A percentile compares a stretch with the other conserved stretches of the same genome.
These are phyloP conservation scores for Sphenodon punctatus DNA, from an alignment of 2,797 vertebrate species.

Conservation along the genomic window DNA sequence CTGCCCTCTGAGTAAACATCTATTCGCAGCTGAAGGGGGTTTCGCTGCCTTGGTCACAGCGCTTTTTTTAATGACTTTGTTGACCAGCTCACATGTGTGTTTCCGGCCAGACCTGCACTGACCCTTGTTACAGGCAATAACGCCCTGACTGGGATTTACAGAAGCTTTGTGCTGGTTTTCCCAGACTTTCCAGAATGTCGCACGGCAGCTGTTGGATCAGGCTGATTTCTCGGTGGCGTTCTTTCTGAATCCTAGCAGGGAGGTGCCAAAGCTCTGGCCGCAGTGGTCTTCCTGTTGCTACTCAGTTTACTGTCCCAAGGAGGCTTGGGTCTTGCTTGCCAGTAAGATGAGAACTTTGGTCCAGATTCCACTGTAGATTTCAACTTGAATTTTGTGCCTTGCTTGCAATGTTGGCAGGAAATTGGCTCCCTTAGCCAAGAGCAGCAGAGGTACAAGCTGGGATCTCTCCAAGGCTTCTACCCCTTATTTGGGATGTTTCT, in stretches of 20 bases:
- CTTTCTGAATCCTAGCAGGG: accelerated
- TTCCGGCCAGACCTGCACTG: accelerated
- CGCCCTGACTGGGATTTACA: background rate
- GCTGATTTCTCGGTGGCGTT: background rate
- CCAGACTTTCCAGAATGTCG: background rate
- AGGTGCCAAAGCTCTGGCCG: background rate
- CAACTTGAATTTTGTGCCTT: background rate
- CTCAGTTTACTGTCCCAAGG: background rate
- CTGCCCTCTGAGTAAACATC: background rate
- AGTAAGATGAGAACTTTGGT: background rate
- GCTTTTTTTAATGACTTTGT: background rate
- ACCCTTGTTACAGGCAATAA: background rate
- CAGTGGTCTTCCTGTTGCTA: background rate
- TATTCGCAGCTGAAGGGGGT: background rate
- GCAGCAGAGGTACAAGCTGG: background rate
- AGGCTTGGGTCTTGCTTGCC: background rate
- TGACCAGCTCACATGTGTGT: background rate
- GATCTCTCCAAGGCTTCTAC: background rate
- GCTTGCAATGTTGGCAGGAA: background rate
- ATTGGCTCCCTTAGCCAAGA: background rate
- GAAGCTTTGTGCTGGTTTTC: background rate
- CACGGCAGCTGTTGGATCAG: background rate
- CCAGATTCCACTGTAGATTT: background rate
- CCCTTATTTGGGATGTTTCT: background rate
- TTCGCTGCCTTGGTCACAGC: background rate